Base-by-base conservation (phyloP, 1,140 invertebrate genomes). In the Hermetia illucens region DNA sequence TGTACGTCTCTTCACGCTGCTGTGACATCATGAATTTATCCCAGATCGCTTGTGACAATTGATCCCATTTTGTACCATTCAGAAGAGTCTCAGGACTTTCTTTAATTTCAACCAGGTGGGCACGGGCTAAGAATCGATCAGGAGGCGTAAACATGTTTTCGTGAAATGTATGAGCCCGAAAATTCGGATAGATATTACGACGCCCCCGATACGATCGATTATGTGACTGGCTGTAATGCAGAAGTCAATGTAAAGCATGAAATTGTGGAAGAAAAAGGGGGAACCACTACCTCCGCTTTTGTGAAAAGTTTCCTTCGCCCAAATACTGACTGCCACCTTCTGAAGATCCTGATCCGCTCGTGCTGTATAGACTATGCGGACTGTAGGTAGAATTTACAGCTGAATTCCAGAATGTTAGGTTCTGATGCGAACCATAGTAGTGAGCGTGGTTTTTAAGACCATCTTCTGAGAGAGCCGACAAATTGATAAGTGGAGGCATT, bases 1-100 rank as follows among this genome's bases (percentile, higher is more conserved):
- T 66, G 55, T 82, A 90, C 13, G 76, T 82, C 31, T 73, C 70
- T 47, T 82, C 74, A n/a, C 77, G 79, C 62, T 92, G 87, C 45
- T 84, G 82, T 43, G 79, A 75, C 9, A 63, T 60, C 13, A 75
- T 63, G 61, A 83, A 91, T 45, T 81, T 81, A 38, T 77, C 69
- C 80, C 83, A 89, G 10, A 91, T 75, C 39, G 74, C 70, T 45
- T 72, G 62, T 12, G 80, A 86, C 4, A 89, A 54, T 22, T 63
- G 62, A 52, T 81, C 77, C 62, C 71, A 80, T 45, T 69, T 58
- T 12, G 71, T 69, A 24, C 69, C 70, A 33, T 50, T 51, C 2
- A 55, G 16, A 6, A 61, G 32, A 16, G 49, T 38, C 2, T 44
- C 42, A 13, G 61, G 58, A 12, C 47, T 46, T 16, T 48, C 39